Base-by-base conservation (phyloP, 2,888 invertebrate genomes). In the Zhengitettix transpicula region DNA sequence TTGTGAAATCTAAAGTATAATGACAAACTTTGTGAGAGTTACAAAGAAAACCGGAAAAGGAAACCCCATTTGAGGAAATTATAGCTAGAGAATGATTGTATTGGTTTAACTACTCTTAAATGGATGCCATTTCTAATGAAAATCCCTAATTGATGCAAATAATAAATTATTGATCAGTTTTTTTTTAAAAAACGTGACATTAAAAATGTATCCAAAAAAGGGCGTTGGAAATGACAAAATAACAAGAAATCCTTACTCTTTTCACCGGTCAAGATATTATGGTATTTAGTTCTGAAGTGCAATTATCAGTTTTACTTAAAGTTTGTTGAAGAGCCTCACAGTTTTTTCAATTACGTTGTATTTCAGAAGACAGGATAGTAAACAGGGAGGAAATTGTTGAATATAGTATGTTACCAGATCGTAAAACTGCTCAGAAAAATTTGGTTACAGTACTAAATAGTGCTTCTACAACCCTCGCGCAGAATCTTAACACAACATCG, bases 271-370 rank as follows among this genome's bases (percentile, higher is more conserved):
- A 79, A 42, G 82, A 81, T 69, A 77, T 81, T 64, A 76, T 85
- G 1, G 78, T 89, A 54, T 90, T 89, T 72, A 82, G 86, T 53
- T 78, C 81, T 58, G 82, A 86, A 56, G 76, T 80, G 42, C 79
- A 82, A 67, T 77, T 83, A 47, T 71, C 71, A 11, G 76, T 78
- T 65, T 69, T 90, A 67, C 70, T 85, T 47, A 84, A 81, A 70
- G 77, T 85, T 52, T 70, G 83, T 9, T 86, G 81, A 62, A 88
- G 84, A 69, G 77, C 81, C 63, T 87, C 87, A 1, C 83, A 87
- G 69, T 73, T 87, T 67, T 70, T 85, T 65, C 73, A 89, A 17
- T 71, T 91, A 71, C 87, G 81, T 70, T 89, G 83, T 14, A 81
- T 89, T 62, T 77, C 85, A 57, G 82, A 90, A 67, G 82, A 83